These are phyloP conservation scores for Nothocercus nigrocapillus DNA, from an alignment of 2,113 vertebrate genomes.

Conservation along the genomic window DNA sequence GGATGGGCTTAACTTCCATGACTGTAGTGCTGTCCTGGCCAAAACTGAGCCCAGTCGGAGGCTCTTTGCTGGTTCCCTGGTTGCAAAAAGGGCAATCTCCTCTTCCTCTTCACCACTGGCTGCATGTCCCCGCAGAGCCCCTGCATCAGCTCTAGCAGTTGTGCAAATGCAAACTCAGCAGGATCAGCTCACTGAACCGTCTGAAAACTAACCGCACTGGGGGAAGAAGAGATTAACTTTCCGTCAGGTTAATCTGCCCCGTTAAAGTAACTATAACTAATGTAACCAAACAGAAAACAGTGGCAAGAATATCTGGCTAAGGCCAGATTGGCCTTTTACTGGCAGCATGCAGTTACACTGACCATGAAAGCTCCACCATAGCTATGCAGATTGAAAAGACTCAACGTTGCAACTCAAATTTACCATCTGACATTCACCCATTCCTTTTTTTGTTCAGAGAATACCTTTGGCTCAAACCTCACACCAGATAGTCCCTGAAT, in stretches of 20 bases:
- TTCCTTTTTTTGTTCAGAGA: neutral
- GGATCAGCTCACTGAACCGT: neutral
- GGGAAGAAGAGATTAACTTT: neutral
- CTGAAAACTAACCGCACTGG: neutral
- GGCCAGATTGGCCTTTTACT: neutral
- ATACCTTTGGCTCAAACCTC: neutral
- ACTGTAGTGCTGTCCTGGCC: neutral
- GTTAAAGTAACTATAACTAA: neutral
- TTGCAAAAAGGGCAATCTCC: neutral
- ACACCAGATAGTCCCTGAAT: neutral
- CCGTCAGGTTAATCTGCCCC: neutral
- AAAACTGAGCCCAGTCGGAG: neutral
- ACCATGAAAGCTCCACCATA: neutral
- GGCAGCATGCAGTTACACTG: neutral
- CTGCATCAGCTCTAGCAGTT: no score
- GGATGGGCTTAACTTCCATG: neutral
- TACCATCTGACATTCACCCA: neutral
- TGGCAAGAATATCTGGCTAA: neutral
- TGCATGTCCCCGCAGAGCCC: neutral
- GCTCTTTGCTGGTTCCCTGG: neutral
- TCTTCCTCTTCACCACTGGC: neutral
- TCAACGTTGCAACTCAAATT: neutral
- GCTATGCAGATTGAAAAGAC: neutral
- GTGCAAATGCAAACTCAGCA: neutral
- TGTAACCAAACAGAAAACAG: neutral